phyloP scores from a whole-genome alignment of 2,888 invertebrate genomes.

The Pammene fasciana region DNA sequence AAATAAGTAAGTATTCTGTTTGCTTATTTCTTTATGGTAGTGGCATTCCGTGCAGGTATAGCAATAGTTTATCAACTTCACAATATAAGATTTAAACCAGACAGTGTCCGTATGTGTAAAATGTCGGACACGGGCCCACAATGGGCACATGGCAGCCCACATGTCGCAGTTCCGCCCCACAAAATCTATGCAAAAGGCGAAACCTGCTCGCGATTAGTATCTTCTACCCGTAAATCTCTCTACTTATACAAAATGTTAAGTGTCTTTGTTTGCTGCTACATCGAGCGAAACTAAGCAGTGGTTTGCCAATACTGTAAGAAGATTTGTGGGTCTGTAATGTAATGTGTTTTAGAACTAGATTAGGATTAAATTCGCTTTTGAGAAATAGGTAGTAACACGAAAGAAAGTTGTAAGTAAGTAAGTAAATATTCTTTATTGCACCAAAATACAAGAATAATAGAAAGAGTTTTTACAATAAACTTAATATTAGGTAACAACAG shows the following conservation, averaged over 20 bases:
- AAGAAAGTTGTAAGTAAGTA: too few species aligned
- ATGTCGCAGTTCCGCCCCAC: slow-evolving; percentile 49
- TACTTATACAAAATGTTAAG: slow-evolving; percentile 34
- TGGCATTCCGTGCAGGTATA: too few species aligned
- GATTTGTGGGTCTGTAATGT: slow-evolving; percentile 12
- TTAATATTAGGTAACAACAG: too few species aligned
- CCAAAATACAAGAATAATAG: too few species aligned
- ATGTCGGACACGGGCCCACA: slow-evolving; percentile 48
- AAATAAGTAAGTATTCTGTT: too few species aligned
- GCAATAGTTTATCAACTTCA: too few species aligned
- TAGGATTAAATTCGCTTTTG: not conserved
- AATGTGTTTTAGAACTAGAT: not conserved
- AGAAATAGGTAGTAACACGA: too few species aligned
- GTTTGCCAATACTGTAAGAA: slow-evolving; percentile 9
- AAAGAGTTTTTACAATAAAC: too few species aligned
- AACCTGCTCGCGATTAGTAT: slow-evolving; percentile 39
- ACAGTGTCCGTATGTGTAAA: slow-evolving; percentile 27
- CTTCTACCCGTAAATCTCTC: slow-evolving; percentile 34
- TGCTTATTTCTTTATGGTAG: too few species aligned
- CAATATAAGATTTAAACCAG: too few species aligned
- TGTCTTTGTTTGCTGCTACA: slow-evolving; percentile 30
- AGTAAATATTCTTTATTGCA: too few species aligned
- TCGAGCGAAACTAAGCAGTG: slow-evolving; percentile 24
- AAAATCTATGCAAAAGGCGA: slow-evolving; percentile 47
- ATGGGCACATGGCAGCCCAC: slow-evolving; percentile 47